A percentile compares a stretch with the other conserved stretches of the same genome.
Evolutionary conservation across 1,140 invertebrate genomes (phyloP).

Genomic region (Gryon sp.): DNA sequence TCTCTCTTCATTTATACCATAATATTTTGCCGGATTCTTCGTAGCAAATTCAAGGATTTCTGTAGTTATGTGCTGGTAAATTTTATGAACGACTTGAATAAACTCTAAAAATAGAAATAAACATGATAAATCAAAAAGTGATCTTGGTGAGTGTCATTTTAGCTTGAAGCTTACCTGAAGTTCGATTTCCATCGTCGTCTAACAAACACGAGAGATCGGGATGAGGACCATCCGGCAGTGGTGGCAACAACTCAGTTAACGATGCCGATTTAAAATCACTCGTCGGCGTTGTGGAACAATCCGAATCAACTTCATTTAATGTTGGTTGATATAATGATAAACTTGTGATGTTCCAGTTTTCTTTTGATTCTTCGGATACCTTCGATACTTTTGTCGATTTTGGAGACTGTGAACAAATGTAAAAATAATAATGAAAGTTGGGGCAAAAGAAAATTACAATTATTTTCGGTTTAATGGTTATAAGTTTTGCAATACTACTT

Average conservation of each 20-base stretch:
- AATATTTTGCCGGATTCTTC: too few species aligned
- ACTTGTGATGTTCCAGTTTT: slow-evolving; percentile 75
- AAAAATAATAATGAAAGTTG: slow-evolving; percentile 14
- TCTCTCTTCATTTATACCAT: too few species aligned
- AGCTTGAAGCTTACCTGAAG: slow-evolving; percentile 61
- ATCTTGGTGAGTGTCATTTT: too few species aligned
- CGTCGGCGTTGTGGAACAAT: slow-evolving; percentile 54
- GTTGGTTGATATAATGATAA: slow-evolving; percentile 68
- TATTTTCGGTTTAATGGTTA: not conserved
- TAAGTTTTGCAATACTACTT: too few species aligned
- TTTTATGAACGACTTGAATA: too few species aligned
- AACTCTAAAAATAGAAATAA: too few species aligned
- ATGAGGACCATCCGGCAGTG: slow-evolving; percentile 66
- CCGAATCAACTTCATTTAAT: slow-evolving; percentile 57
- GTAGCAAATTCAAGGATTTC: too few species aligned
- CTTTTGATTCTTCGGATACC: slow-evolving; percentile 76
- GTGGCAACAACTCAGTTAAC: slow-evolving; percentile 71
- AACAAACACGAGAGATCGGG: slow-evolving; percentile 71
- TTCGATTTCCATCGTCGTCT: slow-evolving; percentile 70
- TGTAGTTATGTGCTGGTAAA: too few species aligned
- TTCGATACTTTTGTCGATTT: slow-evolving; percentile 69
- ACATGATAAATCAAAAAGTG: too few species aligned
- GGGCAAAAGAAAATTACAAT: too few species aligned
- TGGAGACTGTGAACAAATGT: slow-evolving; percentile 57
- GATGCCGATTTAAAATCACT: slow-evolving; percentile 68